Evolutionary conservation across 92 coral and sea anemone genomes (phyloP).

Genomic region (Zoanthus sansibaricus): DNA sequence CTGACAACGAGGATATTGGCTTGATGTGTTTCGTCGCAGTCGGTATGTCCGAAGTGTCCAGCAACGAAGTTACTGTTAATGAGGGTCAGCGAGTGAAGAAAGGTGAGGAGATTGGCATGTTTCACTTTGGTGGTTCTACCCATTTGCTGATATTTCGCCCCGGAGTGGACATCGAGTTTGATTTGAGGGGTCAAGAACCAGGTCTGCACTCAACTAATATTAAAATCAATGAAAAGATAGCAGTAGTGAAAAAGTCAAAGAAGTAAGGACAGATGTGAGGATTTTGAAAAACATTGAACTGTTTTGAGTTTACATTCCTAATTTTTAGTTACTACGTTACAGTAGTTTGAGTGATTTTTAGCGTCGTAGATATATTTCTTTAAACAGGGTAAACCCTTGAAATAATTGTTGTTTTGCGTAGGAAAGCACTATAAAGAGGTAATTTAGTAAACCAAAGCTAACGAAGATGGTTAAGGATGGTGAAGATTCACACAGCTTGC

Average conservation of each 20-base stretch:
- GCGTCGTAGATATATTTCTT: background rate
- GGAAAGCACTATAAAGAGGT: background rate
- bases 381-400: background rate
- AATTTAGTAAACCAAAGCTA: background rate
- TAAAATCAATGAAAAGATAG: conserved; percentile 57
- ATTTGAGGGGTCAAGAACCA: conserved; percentile 60
- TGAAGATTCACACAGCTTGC: background rate
- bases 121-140: conserved; percentile 80
- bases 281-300: no score
- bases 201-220: conserved; percentile 12
- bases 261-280: no score
- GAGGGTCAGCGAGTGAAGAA: conserved; percentile 59
- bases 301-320: no score
- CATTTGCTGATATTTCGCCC: conserved; percentile 74
- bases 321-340: background rate
- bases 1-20: conserved; percentile 69
- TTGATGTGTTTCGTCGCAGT: conserved; percentile 71
- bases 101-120: conserved; percentile 80
- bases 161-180: conserved; percentile 59
- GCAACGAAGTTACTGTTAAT: conserved; percentile 66
- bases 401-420: background rate
- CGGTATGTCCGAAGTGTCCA: conserved; percentile 74
- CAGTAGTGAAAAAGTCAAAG: conserved; percentile 5
- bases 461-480: background rate
- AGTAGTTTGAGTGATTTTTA: background rate